Conservation (phyloP, 2,888 invertebrate genomes). For the Odontothrips loti region DNA sequence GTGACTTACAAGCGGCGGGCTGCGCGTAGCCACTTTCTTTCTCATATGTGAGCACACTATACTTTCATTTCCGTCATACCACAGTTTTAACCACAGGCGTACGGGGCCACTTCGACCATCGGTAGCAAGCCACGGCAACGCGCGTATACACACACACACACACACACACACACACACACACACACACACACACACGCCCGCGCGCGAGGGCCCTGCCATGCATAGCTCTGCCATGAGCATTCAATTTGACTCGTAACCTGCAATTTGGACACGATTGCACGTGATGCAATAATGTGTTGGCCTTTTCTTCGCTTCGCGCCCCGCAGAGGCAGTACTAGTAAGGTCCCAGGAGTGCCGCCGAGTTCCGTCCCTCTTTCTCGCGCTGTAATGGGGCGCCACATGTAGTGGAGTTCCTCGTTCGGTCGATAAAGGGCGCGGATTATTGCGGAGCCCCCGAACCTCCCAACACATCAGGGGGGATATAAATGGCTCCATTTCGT, state of each 20-base stretch:
- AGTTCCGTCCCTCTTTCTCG: no score
- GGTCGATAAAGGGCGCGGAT: no score
- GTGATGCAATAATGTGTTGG: background rate
- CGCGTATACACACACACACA: background rate
- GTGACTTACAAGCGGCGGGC: no score
- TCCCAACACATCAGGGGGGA: no score
- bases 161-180: no score
- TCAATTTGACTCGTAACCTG: conserved; percentile 20
- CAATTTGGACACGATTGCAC: background rate
- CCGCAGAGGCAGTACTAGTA: no score
- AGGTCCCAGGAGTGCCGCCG: no score
- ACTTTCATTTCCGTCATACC: background rate
- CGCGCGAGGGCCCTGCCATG: background rate
- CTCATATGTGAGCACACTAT: background rate
- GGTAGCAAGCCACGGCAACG: background rate
- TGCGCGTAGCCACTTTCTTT: background rate
- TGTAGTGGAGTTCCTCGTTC: no score
- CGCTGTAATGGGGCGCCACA: no score
- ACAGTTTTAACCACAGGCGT: background rate
- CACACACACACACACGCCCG: background rate
- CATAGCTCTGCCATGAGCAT: background rate
- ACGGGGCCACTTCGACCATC: background rate
- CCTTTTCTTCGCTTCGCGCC: no score
- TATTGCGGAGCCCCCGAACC: no score
- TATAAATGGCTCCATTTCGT: no score